Evolutionary conservation across 2,797 vertebrate species (phyloP), one percentile per base, ranked within the genome.

Genomic region (Muscicapa comitata): DNA sequence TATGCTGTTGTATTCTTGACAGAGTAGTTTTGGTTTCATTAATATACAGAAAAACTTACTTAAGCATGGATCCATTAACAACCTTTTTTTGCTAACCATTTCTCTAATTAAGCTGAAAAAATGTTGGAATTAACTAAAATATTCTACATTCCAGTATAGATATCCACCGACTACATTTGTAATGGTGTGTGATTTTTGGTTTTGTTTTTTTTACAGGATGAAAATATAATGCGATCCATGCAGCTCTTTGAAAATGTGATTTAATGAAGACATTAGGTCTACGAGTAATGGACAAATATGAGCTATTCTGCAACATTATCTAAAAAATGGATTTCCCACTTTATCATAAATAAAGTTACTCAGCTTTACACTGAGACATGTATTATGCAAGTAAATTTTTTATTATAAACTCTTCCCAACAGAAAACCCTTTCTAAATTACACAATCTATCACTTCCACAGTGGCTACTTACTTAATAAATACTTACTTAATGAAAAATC

Each of bases 201-300:
- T 59, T 88, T 90, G 50, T 92, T 91, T 83, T 66, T 80, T 58
- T 90, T 96, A 58, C 98, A 99, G 99, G 99, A 99, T 97, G 99
- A 99, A 97, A 99, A 99, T 96, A 99, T 99, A 98, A 99, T 99
- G 99, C 98, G 98, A 97, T 99, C 99, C 89, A 99, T 99, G 99
- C 99, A 99, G 97, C 99, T 99, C 97, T 99, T 99, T 96, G 99
- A 99, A 98, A 99, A 99, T n/a, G 98, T 99, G 96, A 99, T 99
- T 98, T 99, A 99, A 98, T 96, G 97, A 96, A 95, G 89, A 93
- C 85, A 94, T 73, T 93, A 95, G 84, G 23, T 93, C 95, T 93
- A 94, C 96, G 96, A 93, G 45, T 93, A 97, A 97, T 94, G 95
- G 79, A 98, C 90, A 95, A 90, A 96, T 93, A 96, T 86, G 92